Conservation (phyloP, 2,888 invertebrate genomes). For the Cheilosia urbana region DNA sequence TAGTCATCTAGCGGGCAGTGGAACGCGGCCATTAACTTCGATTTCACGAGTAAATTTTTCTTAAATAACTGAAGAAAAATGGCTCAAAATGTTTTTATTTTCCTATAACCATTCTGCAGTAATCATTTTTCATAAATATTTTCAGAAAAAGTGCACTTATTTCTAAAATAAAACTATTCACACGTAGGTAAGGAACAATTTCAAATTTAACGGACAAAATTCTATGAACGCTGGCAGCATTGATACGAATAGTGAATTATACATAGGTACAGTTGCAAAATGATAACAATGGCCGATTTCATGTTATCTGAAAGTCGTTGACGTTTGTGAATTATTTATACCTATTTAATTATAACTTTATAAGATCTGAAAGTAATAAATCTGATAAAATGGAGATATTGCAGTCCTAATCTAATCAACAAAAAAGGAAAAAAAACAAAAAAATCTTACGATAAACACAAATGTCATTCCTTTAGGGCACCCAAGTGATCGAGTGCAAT, state of each 20-base stretch:
- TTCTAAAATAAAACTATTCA: too few relatives aligned
- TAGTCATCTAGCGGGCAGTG: too few relatives aligned
- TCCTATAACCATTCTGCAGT: too few relatives aligned
- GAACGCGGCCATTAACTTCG: too few relatives aligned
- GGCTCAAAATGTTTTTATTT: too few relatives aligned
- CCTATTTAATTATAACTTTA: not conserved
- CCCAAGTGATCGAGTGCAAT: not conserved
- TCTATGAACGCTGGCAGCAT: too few relatives aligned
- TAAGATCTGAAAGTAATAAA: conserved; percentile 1
- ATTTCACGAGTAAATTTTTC: too few relatives aligned
- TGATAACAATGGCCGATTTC: not conserved
- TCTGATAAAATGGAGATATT: conserved; percentile 22
- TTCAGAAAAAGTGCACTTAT: too few relatives aligned
- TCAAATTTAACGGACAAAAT: too few relatives aligned
- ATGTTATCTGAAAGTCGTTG: not conserved
- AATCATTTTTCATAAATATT: too few relatives aligned
- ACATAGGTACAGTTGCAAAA: not conserved
- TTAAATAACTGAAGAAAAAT: too few relatives aligned
- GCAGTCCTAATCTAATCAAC: conserved; percentile 24
- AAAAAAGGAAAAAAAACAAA: not conserved
- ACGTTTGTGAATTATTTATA: conserved; percentile 3
- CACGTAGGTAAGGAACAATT: too few relatives aligned
- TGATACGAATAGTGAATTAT: not conserved
- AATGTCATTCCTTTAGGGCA: not conserved
- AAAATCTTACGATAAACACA: not conserved